Evolutionary conservation across 2,797 vertebrate species (phyloP), one percentile per base, ranked within the genome.

Genomic region (Typhlichthys eigenmanni): DNA sequence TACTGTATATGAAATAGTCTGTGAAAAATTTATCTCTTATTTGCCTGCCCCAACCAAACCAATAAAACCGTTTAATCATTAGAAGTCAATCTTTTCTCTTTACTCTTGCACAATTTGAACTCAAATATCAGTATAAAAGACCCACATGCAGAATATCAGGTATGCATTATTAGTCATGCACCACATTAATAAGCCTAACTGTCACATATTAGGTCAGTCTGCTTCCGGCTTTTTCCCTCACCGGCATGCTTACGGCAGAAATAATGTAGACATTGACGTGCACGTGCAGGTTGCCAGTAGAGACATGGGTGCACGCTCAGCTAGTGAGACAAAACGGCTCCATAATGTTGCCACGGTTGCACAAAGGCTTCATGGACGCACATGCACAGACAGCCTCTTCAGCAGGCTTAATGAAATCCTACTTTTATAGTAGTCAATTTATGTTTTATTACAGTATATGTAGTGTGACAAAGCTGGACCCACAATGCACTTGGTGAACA

Each of bases 281-380:
- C 55, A 19, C 46, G 19, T 17, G 9, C 11, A 52, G 46, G 46
- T 14, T 64, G 51, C 66, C 64, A 56, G 66, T 24, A 66, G 60
- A 66, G 17, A 19, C 62, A 47, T 6, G 12, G 50, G 53, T 68
- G 55, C 69, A 62, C 29, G 52, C 54, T 72, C 67, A 68, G 58
- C 58, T 48, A 57, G 45, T 7, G 60, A 68, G 55, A 67, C 55
- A 60, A 55, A 60, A 63, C 59, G 17, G 46, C 53, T 24, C 47
- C 56, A 51, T 48, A 46, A 12, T 62, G 45, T 66, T 60, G 50
- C 32, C 14, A 47, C 17, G 49, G 13, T 58, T 47, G 14, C 38
- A 24, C 52, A 65, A 57, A 34, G 24, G 32, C 34, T 46, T 62
- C 19, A 34, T n/a, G 46, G 16, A 24, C 32, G 16, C 47, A 24